Evolutionary conservation across 2,797 vertebrate species (phyloP).

Genomic region (Pangasius mekongensis): DNA sequence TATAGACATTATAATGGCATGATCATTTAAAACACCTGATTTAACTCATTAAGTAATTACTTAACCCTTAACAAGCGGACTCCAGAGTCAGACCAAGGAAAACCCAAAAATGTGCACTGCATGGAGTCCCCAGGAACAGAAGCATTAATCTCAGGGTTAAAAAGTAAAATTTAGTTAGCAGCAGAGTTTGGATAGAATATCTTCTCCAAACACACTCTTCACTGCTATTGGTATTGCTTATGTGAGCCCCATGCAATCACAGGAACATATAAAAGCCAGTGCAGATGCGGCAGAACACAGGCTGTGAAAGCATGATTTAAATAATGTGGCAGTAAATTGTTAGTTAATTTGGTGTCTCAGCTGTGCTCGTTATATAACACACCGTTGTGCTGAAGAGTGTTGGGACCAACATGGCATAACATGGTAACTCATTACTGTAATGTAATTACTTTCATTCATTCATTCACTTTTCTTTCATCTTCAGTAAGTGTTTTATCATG

Average conservation of each 20-base stretch:
- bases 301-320: slow-evolving; percentile 38
- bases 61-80: neutral
- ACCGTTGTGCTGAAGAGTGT: neutral
- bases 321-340: slow-evolving; percentile 28
- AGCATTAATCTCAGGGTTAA: neutral
- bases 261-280: slow-evolving; percentile 47
- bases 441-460: neutral
- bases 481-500: neutral
- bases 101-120: neutral
- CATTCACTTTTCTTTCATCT: neutral
- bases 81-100: slow-evolving; percentile 20
- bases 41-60: slow-evolving; percentile 9
- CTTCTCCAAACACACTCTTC: neutral
- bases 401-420: neutral
- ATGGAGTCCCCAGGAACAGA: neutral
- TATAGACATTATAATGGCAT: slow-evolving; percentile 10
- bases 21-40: slow-evolving; percentile 6
- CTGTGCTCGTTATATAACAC: slow-evolving; percentile 27
- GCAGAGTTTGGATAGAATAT: neutral
- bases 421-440: neutral
- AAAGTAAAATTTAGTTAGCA: neutral
- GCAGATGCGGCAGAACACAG: slow-evolving; percentile 30
- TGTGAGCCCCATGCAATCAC: slow-evolving; percentile 35
- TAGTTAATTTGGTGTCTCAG: slow-evolving; percentile 37
- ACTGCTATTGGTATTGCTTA: neutral